These are phyloP conservation scores for Tenrec ecaudatus DNA, from an alignment of 2,113 vertebrate genomes.

Conservation along the genomic window DNA sequence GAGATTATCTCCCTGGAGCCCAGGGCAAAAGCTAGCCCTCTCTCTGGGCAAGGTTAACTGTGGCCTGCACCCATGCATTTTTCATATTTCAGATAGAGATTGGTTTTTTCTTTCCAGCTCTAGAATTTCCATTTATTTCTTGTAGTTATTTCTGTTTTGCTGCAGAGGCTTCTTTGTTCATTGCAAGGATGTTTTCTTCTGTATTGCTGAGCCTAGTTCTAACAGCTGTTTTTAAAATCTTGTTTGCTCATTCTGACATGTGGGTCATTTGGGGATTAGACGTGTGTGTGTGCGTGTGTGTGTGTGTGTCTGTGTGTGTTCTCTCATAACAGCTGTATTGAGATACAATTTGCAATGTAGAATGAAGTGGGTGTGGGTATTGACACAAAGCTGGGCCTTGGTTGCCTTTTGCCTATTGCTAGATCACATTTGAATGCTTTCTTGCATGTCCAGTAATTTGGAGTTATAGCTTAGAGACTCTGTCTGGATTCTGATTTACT, in stretches of 20 bases:
- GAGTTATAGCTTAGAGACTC: too few species aligned
- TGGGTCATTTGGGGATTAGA: background rate
- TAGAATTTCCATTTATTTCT: slow-evolving; percentile 54
- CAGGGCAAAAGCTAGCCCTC: background rate
- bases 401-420: slow-evolving; percentile 7
- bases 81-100: background rate
- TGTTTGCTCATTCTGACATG: background rate
- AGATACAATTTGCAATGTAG: background rate
- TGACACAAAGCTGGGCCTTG: background rate
- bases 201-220: background rate
- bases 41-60: background rate
- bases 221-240: slow-evolving; percentile 15
- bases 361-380: background rate
- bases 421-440: too few species aligned
- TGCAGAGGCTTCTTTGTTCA: slow-evolving; percentile 16
- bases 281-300: too few species aligned
- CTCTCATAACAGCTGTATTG: background rate
- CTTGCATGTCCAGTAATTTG: too few species aligned
- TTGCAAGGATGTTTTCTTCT: slow-evolving; percentile 4
- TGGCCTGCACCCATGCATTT: background rate
- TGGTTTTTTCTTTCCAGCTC: background rate
- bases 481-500: slow-evolving; percentile 24
- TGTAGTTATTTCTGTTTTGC: slow-evolving; percentile 38
- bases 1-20: background rate
- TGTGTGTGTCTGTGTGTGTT: background rate